Evolutionary conservation across 2,888 invertebrate species (phyloP).

Genomic region (Eristalis pertinax): DNA sequence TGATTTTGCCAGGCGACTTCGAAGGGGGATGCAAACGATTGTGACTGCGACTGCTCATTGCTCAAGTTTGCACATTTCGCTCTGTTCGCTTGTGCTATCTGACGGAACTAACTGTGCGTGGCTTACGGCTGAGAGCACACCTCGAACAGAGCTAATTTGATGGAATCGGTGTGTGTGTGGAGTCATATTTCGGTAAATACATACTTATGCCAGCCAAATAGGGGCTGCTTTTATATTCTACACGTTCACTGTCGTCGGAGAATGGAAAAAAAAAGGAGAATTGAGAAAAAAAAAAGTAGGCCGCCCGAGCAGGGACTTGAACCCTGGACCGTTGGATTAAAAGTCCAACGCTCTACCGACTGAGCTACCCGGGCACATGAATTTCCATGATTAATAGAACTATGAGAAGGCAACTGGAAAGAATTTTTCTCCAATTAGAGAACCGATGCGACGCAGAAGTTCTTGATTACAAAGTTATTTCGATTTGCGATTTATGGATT

Average conservation of each 20-base stretch:
- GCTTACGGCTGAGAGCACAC: background rate
- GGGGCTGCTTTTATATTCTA: background rate
- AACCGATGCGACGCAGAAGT: too few relatives aligned
- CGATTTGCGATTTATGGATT: too few relatives aligned
- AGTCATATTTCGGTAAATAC: too few relatives aligned
- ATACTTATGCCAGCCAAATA: too few relatives aligned
- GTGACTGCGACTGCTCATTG: slow-evolving; percentile 21
- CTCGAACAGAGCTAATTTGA: background rate
- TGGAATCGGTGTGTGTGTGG: too few relatives aligned
- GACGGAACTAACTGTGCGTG: background rate
- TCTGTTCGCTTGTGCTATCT: background rate
- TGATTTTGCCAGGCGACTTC: background rate
- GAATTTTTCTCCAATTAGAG: background rate
- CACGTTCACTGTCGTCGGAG: background rate
- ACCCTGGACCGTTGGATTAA: slow-evolving; percentile 72
- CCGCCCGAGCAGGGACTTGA: slow-evolving; percentile 72
- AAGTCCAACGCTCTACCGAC: slow-evolving; percentile 72
- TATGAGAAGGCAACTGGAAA: background rate
- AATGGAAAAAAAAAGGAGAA: background rate
- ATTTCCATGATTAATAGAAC: background rate
- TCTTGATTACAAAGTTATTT: too few relatives aligned
- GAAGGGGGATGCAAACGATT: background rate
- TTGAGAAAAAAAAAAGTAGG: slow-evolving; percentile 5
- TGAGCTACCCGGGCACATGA: slow-evolving; percentile 66
- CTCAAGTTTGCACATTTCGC: slow-evolving; percentile 6